Base-by-base conservation (phyloP, 1,140 invertebrate species). In the Uloborus diversus region DNA sequence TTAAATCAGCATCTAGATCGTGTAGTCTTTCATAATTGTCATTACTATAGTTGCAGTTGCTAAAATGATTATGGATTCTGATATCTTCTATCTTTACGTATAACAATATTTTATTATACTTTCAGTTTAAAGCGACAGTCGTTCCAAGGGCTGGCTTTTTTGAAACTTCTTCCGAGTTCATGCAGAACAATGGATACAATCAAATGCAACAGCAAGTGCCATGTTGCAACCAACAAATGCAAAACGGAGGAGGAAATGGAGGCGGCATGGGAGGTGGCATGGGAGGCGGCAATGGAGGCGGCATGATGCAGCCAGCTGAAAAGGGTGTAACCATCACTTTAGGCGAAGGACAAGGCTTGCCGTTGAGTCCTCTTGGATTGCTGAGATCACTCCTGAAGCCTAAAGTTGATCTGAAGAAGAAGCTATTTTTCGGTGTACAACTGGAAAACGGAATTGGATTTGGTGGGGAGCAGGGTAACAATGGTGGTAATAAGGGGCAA, bases 381-480 rank as follows among this genome's bases (percentile, higher is more conserved):
- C 20, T 79, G 13, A 69, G 76, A 25, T 37, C 35, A n/a, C 17
- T 79, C 4, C 28, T 79, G 2, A 42, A 53, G 13, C 76, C 76
- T 5, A 79, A 68, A 25, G 23, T 69, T 0, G 76, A 79, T n/a
- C 62, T 79, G 23, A 68, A 51, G n/a, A 79, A 79, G 37, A 79
- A 69, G 20, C 35, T 79, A 14, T 79, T 79, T 47, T 79, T 79
- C 35, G 76, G 76, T n/a, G 28, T 79, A 4, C 76, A 79, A 49
- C 65, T 79, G 0, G 76, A 79, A 47, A 79, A 79, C 11, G 76
- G 76, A 23, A 42, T 79, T 13, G 76, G 64, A n/a, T 69, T 79
- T 53, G 76, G 76, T 9, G 76, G 76, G 13, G 27, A 62, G n/a
- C n/a, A n/a, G n/a, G n/a, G n/a, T 42, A 14, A 64, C 4, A 20